Base-by-base conservation (phyloP, 2,113 vertebrate genomes). In the Labrus mixtus region DNA sequence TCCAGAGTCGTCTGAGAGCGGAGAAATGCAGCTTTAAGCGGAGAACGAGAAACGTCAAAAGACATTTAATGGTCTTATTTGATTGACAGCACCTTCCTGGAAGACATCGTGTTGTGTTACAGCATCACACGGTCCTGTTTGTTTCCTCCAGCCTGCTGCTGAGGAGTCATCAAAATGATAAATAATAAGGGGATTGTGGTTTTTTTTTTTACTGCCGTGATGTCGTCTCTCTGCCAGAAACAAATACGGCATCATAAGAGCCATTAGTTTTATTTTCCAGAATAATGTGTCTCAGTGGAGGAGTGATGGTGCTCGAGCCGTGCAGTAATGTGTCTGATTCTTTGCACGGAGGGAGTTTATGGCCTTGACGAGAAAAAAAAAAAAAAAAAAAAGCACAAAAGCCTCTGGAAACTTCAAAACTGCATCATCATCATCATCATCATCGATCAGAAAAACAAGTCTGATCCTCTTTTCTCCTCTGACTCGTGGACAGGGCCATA, bases 381-480 rank as follows among this genome's bases (percentile, higher is more conserved):
- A 33, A 12, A 57, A 37, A 37, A 62, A 12, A 33, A 12, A 57
- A 37, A 37, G 37, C 68, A 48, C 13, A 22, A 23, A 46, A 57
- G 16, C 53, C 2, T 41, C 29, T 41, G 36, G 25, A 0, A 23
- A 46, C 57, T 36, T 61, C 11, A 45, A 36, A 61, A 55, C 45
- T 8, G 9, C 65, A 56, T 56, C 51, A 15, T 68, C 58, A 16
- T 23, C 48, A 74, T 59, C 70, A 15, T 68, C 58, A 16, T 23
- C 48, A 74, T 59, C 70, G 56, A 60, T 61, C 66, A 46, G 67
- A 15, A 57, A 48, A 50, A 57, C 41, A 12, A 33, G 46, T 41
- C n/a, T 8, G 36, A 29, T 10, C 36, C 20, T 57, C 16, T 20
- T 41, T 17, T 17, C 33, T 23, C 45, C 59, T 77, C 29, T n/a